Conservation (phyloP, 2,888 invertebrate species). For the Ethmia dodecea region DNA sequence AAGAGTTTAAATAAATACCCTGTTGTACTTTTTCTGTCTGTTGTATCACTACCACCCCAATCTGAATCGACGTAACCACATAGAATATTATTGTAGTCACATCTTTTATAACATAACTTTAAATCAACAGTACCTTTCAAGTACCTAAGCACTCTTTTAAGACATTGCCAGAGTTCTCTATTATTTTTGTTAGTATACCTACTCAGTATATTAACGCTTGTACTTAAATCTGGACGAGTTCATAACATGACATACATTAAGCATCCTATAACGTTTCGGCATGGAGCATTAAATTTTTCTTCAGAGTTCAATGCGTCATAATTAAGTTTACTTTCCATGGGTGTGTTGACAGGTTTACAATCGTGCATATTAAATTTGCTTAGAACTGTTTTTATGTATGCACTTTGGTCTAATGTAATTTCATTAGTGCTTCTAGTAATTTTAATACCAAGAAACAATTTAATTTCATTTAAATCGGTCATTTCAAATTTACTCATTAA, state of each 20-base stretch:
- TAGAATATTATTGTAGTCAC: constrained; percentile 14
- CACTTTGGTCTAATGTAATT: constrained; percentile 15
- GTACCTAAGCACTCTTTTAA: constrained; percentile 1
- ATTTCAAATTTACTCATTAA: constrained; percentile 13
- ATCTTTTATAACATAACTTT: constrained; percentile 18
- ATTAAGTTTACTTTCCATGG: constrained; percentile 11
- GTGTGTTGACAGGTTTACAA: constrained; percentile 18
- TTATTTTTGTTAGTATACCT: constrained; percentile 1
- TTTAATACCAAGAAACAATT: constrained; percentile 12
- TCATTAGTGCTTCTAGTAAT: constrained; percentile 1
- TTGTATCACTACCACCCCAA: constrained; percentile 23
- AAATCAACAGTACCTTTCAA: constrained; percentile 25
- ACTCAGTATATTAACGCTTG: constrained; percentile 22
- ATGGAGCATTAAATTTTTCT: constrained; percentile 15
- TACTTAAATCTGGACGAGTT: constrained; percentile 23
- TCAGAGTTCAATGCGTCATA: constrained; percentile 13
- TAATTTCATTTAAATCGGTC: constrained; percentile 17
- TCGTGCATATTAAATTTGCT: constrained; percentile 22
- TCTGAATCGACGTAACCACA: constrained; percentile 33
- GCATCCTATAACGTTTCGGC: constrained; percentile 17
- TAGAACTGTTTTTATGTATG: constrained; percentile 19
- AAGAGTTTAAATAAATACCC: constrained; percentile 23
- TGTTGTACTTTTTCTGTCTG: constrained; percentile 19
- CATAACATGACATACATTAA: constrained; percentile 17
- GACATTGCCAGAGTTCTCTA: constrained; percentile 2